Evolutionary conservation across 2,113 vertebrate genomes (phyloP).

Genomic region (Phalacrocorax brasilianus): DNA sequence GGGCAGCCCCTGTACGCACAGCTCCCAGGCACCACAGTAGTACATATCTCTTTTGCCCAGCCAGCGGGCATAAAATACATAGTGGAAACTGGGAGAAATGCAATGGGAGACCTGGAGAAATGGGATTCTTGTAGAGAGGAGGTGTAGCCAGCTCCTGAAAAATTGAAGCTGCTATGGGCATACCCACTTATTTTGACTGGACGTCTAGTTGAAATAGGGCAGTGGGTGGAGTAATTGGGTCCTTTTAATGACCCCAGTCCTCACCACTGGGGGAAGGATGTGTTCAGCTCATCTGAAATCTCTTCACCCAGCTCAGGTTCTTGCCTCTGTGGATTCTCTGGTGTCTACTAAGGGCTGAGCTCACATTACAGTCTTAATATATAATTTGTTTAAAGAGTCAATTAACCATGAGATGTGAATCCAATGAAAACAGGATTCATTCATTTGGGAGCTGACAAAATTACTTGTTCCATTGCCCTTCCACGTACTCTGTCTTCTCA

Average conservation of each 20-base stretch:
- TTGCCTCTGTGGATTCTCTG: neutral
- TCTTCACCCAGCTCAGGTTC: neutral
- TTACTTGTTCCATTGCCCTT: neutral
- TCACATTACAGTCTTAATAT: neutral
- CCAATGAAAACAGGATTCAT: conserved; percentile 29
- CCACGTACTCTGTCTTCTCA: neutral
- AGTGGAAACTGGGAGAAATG: neutral
- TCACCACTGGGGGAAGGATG: neutral
- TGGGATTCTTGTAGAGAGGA: neutral
- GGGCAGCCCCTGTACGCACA: neutral
- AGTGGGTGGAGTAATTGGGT: neutral
- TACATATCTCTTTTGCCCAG: neutral
- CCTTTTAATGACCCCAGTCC: neutral
- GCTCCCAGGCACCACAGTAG: neutral
- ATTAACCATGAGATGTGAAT: conserved; percentile 30
- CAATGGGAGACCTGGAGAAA: neutral
- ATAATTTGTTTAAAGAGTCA: conserved; percentile 40
- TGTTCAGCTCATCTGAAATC: neutral
- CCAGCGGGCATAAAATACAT: neutral
- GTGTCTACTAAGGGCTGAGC: neutral
- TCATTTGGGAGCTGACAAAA: conserved; percentile 40
- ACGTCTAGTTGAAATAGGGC: neutral
- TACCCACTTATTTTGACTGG: neutral
- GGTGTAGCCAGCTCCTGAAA: neutral
- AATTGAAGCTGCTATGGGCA: neutral